Evolutionary conservation across 2,113 vertebrate genomes (phyloP), one percentile per base, ranked within the genome.

Genomic region (Anolis carolinensis): DNA sequence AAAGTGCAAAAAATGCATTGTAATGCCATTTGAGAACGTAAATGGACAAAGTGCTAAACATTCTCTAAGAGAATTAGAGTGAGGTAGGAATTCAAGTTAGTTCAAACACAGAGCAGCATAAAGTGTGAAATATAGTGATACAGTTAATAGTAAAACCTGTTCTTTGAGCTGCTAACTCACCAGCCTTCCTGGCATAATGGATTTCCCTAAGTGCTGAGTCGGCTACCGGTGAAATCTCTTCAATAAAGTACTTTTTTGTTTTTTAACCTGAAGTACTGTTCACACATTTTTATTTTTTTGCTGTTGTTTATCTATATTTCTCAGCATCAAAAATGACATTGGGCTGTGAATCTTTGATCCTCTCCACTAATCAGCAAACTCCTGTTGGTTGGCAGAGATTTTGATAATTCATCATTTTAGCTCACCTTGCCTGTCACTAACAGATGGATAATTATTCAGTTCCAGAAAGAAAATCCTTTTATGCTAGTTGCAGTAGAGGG

Each of bases 371-470:
- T 62, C 25, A 65, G 5, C 23, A 5, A 16, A 23, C 36, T 81
- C 36, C 36, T 63, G 55, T 36, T 79, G 20, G 14, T 36, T 62
- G 21, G 32, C 62, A 81, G 13, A 0, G 36, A 67, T 81, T 67
- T 67, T 81, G 34, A 48, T 44, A 67, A 44, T 63, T 44, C 13
- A 44, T 65, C 36, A 44, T 44, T 81, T 81, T 81, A 67, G 27
- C 25, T 13, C 11, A 44, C 79, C 36, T 62, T n/a, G 25, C 27
- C 11, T 62, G 20, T 5, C 44, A 21, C 30, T 52, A 82, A 82
- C 80, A 52, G 80, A 70, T 71, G 80, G 67, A 25, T 82, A 71
- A 82, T 50, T 82, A 52, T 70, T 82, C 44, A 82, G 30, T 48
- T 71, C 65, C 70, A 52, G 70, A 82, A 71, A 50, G 48, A n/a